Evolutionary conservation across 2,797 vertebrate genomes (phyloP), one percentile per base, ranked within the genome.

Genomic region (Antennarius maculatus): DNA sequence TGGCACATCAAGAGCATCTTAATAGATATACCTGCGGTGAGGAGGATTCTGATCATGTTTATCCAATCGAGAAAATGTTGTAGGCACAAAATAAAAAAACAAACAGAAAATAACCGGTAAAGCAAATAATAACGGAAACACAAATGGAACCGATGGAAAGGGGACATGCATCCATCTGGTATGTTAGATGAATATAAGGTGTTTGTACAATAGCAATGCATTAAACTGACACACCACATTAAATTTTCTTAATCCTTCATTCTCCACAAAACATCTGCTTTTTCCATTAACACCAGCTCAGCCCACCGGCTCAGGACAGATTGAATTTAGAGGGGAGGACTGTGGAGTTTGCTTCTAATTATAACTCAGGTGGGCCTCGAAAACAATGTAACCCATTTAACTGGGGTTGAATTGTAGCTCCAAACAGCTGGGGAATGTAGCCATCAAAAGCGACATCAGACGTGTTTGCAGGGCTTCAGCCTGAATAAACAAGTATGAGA

Each of bases 11-110:
- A 46, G 31, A 63, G 15, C 9, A 63, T 75, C 74, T 79, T 39
- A 81, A 71, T 28, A 65, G 54, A 54, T 45, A 71, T 41, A 79
- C 68, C 75, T 81, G 59, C 54, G 48, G 61, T 76, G 43, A 69
- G 56, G 67, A n/a, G 54, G 43, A 57, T 53, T 71, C 54, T 76
- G 62, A 42, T 49, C 64, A 67, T 62, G 54, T 70, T 68, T 48
- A 60, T 54, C 37, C 47, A 66, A 52, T 23, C 47, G 54, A 53
- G n/a, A 45, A 54, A 55, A 31, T 60, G 58, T 65, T 74, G 39
- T 68, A 47, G 23, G 10, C 53, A 46, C 51, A 74, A 31, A 67
- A 66, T 58, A 69, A 66, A n/a, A 47, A 29, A 14, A 45, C 76
- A 50, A 47, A 61, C 46, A 60, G 53, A 55, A 54, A 61, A 61